Base-by-base conservation (phyloP, 2,888 invertebrate genomes). In the Aphodius sticticus region DNA sequence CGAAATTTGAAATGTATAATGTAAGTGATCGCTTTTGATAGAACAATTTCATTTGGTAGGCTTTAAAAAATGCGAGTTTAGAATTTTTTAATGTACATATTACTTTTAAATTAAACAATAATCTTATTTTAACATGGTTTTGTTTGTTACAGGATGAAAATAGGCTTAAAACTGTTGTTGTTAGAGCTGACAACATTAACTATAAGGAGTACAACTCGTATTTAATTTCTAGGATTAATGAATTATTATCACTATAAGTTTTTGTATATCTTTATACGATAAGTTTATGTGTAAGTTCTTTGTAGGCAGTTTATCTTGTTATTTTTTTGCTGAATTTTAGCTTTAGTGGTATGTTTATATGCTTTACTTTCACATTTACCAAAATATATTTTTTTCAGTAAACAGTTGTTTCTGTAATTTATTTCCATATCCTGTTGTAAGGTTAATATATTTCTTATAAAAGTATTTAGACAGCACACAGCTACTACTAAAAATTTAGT, bases 1-100 rank as follows among this genome's bases (percentile, higher is more conserved):
- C 96, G 53, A 97, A 97, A 90, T 92, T 96, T 90, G 99, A 99
- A 89, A 95, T 93, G 12, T 99, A 94, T 88, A 98, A 97, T 88
- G 98, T 97, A 90, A 93, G 93, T 69, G 14, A 6, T 69, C 16
- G 15, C 6, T 15, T 78, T 35, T 77, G 7, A 37, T 76, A 6
- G 14, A 12, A n/a, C 35, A 76, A 70, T 70, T 16, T 14, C 1
- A 70, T 70, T 70, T 70, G 14, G 15, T 69, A n/a, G 14, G 69
- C 15, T 69, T 15, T 26, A 26, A 3, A 69, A 69, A 69, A 69
- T 14, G 14, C 3, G 69, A 69, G 14, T 14, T 69, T 2, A 69
- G 14, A n/a, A 69, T 69, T n/a, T 15, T 1, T 69, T 1, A 69
- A 70, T 70, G 16, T 15, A 70, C 26, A 16, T 14, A 70, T 16